Base-by-base conservation (phyloP, 2,888 invertebrate genomes). In the Pristionchus maxplancki region DNA sequence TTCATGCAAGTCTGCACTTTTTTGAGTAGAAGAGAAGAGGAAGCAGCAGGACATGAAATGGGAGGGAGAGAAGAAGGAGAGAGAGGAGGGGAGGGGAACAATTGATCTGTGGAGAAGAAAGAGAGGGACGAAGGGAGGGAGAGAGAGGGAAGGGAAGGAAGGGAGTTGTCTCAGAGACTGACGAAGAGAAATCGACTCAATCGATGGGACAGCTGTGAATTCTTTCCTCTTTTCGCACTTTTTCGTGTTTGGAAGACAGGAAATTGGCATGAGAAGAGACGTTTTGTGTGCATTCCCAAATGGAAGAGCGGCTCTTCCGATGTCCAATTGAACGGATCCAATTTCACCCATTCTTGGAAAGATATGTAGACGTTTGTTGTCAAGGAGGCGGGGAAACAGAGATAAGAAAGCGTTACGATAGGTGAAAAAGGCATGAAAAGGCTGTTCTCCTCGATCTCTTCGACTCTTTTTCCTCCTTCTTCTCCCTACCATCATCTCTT, bases 31-130 rank as follows among this genome's bases (percentile, higher is more conserved):
- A 71, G 37, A 71, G 20, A 71, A 64, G 67, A 85, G 58, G 28
- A 64, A 85, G 67, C 58, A 44, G 44, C 44, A n/a, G 24, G 67
- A 37, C 34, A 20, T 20, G 67, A 67, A n/a, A 40, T 37, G 74
- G 78, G 9, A 71, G 71, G 20, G 44, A 44, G 78, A 78, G 78
- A 78, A 78, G 64, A 64, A 64, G 34, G 85, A 64, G 40, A 85
- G 85, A 85, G 84, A 58, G 20, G 53, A 53, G 62, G 40, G 34
- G 84, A 71, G 74, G n/a, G 74, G 83, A 83, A 83, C 53, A 58
- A 83, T 50, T 58, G 83, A 58, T 58, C 50, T 71, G 71, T 20
- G 81, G 28, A 50, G 78, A 17, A 28, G 28, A 40, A 74, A 28
- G 44, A 48, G 28, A 78, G 40, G 28, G 44, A 48, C 13, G 15